Evolutionary conservation across 2,113 vertebrate genomes (phyloP).

Genomic region (Tauraco erythrolophus): DNA sequence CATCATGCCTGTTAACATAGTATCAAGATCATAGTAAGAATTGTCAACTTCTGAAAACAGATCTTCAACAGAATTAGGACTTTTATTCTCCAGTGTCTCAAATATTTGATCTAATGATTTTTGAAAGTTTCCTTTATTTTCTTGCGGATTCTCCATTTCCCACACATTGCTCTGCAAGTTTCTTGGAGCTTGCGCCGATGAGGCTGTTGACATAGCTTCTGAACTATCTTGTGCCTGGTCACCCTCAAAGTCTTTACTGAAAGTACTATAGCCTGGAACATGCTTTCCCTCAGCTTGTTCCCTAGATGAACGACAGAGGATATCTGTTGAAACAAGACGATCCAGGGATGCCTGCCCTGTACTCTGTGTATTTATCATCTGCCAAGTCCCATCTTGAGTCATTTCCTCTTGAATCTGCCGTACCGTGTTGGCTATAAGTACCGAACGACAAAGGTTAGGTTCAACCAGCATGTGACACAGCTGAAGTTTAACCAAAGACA

Average conservation of each 20-base stretch:
- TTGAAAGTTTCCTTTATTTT: slow-evolving; percentile 78
- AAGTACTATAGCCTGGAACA: slow-evolving; percentile 64
- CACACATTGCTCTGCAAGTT: slow-evolving; percentile 80
- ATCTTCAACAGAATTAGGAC: slow-evolving; percentile 85
- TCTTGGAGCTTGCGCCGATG: slow-evolving; percentile 65
- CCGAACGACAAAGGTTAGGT: slow-evolving; percentile 94
- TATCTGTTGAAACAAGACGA: slow-evolving; percentile 91
- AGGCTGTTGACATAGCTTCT: slow-evolving; percentile 33
- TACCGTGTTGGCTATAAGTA: slow-evolving; percentile 97
- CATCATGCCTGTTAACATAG: slow-evolving; percentile 94
- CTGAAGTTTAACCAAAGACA: slow-evolving; percentile 98
- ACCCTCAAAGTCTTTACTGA: slow-evolving; percentile 57
- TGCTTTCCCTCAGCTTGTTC: slow-evolving; percentile 81
- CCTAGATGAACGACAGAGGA: slow-evolving; percentile 86
- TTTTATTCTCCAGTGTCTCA: slow-evolving; percentile 92
- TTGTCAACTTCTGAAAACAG: slow-evolving; percentile 93
- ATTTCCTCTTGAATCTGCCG: slow-evolving; percentile 98
- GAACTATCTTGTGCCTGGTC: slow-evolving; percentile 10
- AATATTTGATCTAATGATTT: slow-evolving; percentile 93
- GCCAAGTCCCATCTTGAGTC: slow-evolving; percentile 94
- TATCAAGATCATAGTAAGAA: slow-evolving; percentile 94
- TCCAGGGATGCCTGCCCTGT: slow-evolving; percentile 83
- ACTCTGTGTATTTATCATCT: slow-evolving; percentile 81
- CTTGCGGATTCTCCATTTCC: slow-evolving; percentile 82
- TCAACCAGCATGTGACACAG: slow-evolving; percentile 98